A percentile compares a stretch with the other conserved stretches of the same genome.
Conservation (phyloP, 1,140 invertebrate species). For the Drosophila equinoxialis region DNA sequence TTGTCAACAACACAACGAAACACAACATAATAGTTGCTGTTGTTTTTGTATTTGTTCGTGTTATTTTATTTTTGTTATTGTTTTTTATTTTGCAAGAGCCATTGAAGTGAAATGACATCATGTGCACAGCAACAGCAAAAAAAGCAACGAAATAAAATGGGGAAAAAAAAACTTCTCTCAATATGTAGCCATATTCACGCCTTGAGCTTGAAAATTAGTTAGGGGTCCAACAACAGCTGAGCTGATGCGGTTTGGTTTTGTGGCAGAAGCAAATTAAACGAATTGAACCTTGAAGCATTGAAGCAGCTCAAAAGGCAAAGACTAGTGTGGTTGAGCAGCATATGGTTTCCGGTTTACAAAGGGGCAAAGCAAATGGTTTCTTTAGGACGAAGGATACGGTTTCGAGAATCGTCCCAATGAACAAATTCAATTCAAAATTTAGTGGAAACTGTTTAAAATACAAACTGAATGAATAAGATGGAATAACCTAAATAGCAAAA, state of each 20-base stretch:
- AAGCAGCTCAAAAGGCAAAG: slow-evolving; percentile 20
- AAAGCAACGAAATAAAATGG: background rate
- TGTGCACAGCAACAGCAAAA: slow-evolving; percentile 40
- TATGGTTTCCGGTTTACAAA: slow-evolving; percentile 65
- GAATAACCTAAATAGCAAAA: no score
- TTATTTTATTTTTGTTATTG: slow-evolving; percentile 34
- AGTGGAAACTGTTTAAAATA: background rate
- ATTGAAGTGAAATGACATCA: slow-evolving; percentile 82
- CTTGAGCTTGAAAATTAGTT: slow-evolving; percentile 8
- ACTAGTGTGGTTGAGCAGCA: slow-evolving; percentile 30
- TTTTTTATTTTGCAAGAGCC: slow-evolving; percentile 45
- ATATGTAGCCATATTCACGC: slow-evolving; percentile 20
- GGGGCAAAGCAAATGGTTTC: slow-evolving; percentile 3
- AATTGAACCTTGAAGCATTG: slow-evolving; percentile 44
- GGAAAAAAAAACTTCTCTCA: slow-evolving; percentile 19
- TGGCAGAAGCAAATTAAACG: slow-evolving; percentile 54
- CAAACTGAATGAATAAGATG: no score
- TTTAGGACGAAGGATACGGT: background rate
- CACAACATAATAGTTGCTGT: slow-evolving; percentile 66
- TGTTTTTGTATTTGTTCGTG: slow-evolving; percentile 21
- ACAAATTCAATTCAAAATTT: background rate
- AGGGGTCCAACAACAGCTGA: slow-evolving; percentile 44
- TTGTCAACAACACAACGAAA: slow-evolving; percentile 69
- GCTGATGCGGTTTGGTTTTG: slow-evolving; percentile 25
- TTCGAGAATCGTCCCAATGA: background rate